phyloP scores from a whole-genome alignment of 2,113 vertebrate species.

The Rhadina sibilatrix region DNA sequence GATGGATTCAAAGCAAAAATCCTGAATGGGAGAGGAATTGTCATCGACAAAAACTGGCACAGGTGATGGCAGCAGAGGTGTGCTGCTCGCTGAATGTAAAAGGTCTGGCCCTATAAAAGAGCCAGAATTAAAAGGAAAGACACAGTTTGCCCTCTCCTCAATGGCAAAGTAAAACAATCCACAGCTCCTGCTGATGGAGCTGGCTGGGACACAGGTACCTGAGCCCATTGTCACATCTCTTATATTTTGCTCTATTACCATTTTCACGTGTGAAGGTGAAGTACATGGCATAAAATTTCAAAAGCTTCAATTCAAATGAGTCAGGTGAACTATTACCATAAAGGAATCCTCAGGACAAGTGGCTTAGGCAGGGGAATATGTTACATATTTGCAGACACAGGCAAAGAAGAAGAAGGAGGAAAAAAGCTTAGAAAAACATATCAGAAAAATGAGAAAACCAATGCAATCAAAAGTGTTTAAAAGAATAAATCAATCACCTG shows the following conservation, averaged over 20 bases:
- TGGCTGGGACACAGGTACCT: not conserved
- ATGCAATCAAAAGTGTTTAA: not conserved
- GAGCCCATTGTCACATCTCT: not conserved
- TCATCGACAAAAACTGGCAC: not conserved
- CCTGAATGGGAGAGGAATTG: not conserved
- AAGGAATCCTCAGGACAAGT: not conserved
- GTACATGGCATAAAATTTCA: not conserved
- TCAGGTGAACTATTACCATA: not conserved
- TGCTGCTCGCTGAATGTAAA: not conserved
- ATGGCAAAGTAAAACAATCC: not conserved
- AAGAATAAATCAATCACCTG: conserved; percentile 68
- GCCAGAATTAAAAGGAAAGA: not conserved
- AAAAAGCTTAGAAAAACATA: not conserved
- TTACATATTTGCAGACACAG: not conserved
- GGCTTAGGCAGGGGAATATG: not conserved
- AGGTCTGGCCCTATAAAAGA: not conserved
- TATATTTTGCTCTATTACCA: not conserved
- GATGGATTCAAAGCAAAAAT: not conserved
- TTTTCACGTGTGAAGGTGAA: not conserved
- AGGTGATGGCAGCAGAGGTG: not conserved
- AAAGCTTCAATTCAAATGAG: not conserved
- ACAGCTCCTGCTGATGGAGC: not conserved
- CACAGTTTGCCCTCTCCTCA: not conserved
- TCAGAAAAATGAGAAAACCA: conserved; percentile 3
- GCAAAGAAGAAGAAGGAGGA: not conserved